Evolutionary conservation across 2,888 invertebrate genomes (phyloP).

Genomic region (Amiota minor): DNA sequence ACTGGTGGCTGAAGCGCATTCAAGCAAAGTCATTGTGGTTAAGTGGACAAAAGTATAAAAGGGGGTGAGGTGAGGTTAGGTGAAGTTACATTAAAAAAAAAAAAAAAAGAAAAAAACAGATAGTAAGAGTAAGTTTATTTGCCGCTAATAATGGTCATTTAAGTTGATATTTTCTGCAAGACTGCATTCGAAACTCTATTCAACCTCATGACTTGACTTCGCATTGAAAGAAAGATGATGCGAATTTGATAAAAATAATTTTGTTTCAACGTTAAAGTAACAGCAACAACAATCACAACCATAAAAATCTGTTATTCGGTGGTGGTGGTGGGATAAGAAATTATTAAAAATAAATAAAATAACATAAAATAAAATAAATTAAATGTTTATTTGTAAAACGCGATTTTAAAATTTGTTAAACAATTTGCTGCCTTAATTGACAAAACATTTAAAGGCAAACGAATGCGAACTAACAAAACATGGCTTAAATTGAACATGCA

Average conservation of each 20-base stretch:
- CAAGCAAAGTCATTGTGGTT: background rate
- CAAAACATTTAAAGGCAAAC: constrained; percentile 58
- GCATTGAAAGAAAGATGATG: constrained; percentile 49
- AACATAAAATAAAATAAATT: constrained; percentile 33
- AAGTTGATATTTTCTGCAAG: constrained; percentile 61
- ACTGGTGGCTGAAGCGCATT: background rate
- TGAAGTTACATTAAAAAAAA: background rate
- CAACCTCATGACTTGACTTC: constrained; percentile 6
- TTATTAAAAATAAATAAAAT: constrained; percentile 29
- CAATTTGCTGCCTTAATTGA: constrained; percentile 72
- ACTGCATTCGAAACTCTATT: constrained; percentile 48
- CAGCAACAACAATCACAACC: background rate
- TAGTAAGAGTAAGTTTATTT: constrained; percentile 54
- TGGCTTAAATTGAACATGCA: constrained; percentile 29
- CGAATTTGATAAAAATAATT: constrained; percentile 56
- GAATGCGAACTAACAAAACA: constrained; percentile 34
- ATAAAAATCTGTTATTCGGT: background rate
- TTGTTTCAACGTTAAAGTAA: background rate
- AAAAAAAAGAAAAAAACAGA: too few species aligned
- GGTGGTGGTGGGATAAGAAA: constrained; percentile 26
- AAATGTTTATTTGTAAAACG: constrained; percentile 64
- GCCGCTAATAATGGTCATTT: constrained; percentile 71
- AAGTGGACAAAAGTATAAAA: background rate
- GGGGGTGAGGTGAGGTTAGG: background rate
- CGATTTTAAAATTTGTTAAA: constrained; percentile 70